Evolutionary conservation across 64 coral and sea anemone species (phyloP).

Genomic region (Montipora efflorescens): DNA sequence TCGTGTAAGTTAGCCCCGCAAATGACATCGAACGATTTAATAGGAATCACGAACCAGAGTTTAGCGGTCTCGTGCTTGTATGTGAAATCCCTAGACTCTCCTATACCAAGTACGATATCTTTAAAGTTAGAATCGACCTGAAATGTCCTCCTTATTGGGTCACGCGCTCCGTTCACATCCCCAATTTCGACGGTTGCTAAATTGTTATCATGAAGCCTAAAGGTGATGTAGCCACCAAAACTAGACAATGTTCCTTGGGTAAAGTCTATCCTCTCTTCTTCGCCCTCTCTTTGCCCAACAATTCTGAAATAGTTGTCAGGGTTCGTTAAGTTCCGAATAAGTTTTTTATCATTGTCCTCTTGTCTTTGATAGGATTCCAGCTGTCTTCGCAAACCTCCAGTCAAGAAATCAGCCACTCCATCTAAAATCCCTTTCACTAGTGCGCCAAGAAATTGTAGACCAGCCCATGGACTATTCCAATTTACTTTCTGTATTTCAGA

Average conservation of each 20-base stretch:
- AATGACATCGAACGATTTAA: slow-evolving; percentile 40
- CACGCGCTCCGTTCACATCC: slow-evolving; percentile 13
- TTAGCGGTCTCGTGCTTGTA: slow-evolving; percentile 55
- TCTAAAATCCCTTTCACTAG: slow-evolving; percentile 48
- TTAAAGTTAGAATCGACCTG: not conserved
- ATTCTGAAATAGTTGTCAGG: slow-evolving; percentile 48
- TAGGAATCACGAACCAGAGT: slow-evolving; percentile 48
- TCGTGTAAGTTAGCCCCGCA: slow-evolving; percentile 16
- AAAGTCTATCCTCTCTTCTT: slow-evolving; percentile 45
- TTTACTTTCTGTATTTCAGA: slow-evolving; percentile 52
- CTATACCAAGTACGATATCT: slow-evolving; percentile 63
- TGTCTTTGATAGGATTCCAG: slow-evolving; percentile 50
- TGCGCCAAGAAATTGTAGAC: slow-evolving; percentile 48
- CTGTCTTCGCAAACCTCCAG: slow-evolving; percentile 53
- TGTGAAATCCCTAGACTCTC: slow-evolving; percentile 35
- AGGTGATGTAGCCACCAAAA: slow-evolving; percentile 47
- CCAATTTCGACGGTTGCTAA: slow-evolving; percentile 36
- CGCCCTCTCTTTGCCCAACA: slow-evolving; percentile 36
- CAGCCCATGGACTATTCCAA: slow-evolving; percentile 53
- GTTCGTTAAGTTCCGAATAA: slow-evolving; percentile 8
- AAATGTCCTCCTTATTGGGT: slow-evolving; percentile 42
- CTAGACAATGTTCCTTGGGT: slow-evolving; percentile 11
- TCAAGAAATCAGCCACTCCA: slow-evolving; percentile 59
- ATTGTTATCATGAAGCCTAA: slow-evolving; percentile 20
- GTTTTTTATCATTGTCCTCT: slow-evolving; percentile 42